Evolutionary conservation across 2,113 vertebrate genomes (phyloP).

Genomic region (Leiothrix lutea): DNA sequence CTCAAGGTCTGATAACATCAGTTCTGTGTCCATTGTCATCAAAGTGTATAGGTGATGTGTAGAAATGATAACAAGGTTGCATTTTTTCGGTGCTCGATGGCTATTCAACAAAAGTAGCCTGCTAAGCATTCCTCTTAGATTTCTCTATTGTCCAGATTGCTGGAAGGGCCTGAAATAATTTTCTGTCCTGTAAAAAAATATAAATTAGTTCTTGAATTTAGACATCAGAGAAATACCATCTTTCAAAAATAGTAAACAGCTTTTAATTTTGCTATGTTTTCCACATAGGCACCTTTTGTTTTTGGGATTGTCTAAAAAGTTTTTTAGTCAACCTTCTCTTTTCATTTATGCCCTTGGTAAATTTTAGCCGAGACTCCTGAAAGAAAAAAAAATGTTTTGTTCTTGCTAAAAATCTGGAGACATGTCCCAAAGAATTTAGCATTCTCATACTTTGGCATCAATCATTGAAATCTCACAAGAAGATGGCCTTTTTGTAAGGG

Average conservation of each 20-base stretch:
- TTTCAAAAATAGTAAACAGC: neutral
- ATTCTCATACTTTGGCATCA: neutral
- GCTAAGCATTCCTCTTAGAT: neutral
- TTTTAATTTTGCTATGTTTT: neutral
- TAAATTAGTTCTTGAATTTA: neutral
- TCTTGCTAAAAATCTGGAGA: neutral
- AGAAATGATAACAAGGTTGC: constrained; percentile 33
- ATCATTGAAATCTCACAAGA: neutral
- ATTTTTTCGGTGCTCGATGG: neutral
- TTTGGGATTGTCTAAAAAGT: neutral
- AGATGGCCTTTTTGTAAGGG: neutral
- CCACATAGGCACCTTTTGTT: neutral
- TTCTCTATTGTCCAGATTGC: neutral
- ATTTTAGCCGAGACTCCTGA: neutral
- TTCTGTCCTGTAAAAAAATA: neutral
- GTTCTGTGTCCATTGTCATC: neutral
- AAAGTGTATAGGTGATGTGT: neutral
- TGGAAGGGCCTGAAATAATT: neutral
- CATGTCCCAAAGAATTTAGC: neutral
- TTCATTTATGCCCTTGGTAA: neutral
- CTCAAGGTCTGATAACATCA: constrained; percentile 27
- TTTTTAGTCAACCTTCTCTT: neutral
- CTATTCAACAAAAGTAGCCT: constrained; percentile 1
- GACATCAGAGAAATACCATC: neutral
- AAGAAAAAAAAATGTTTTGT: neutral